These are phyloP conservation scores for Bovichtus diacanthus DNA, from an alignment of 2,797 vertebrate genomes.

Conservation along the genomic window DNA sequence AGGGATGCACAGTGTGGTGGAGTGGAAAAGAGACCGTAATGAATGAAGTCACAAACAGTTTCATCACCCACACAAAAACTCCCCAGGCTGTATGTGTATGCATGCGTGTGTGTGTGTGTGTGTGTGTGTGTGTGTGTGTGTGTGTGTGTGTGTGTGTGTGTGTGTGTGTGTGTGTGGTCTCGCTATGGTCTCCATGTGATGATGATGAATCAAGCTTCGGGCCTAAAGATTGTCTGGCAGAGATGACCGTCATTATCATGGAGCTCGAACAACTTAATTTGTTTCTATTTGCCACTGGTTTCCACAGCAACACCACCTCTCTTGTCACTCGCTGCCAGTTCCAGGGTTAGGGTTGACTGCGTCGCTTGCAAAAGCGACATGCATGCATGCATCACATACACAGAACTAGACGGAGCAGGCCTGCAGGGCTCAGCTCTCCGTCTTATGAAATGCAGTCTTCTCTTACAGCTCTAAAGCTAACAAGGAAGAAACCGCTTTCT, in stretches of 20 bases:
- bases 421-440: conserved; percentile 12
- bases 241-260: conserved; percentile 80
- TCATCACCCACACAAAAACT: conserved; percentile 20
- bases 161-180: background rate
- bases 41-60: conserved; percentile 42
- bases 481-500: conserved; percentile 29
- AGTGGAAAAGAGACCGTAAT: conserved; percentile 40
- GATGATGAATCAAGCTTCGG: conserved; percentile 36
- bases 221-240: conserved; percentile 42
- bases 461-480: conserved; percentile 24
- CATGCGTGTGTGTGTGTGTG: background rate
- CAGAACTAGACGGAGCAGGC: conserved; percentile 4
- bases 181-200: background rate
- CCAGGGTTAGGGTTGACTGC: conserved; percentile 85
- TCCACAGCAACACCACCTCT: conserved; percentile 88
- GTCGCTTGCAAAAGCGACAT: conserved; percentile 38
- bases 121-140: background rate
- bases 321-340: conserved; percentile 87
- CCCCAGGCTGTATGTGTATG: background rate
- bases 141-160: background rate
- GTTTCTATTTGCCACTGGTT: conserved; percentile 84
- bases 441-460: conserved; percentile 28
- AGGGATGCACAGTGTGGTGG: conserved; percentile 4
- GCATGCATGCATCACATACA: background rate
- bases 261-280: conserved; percentile 80